Base-by-base conservation (phyloP, 2,888 invertebrate genomes). In the Drosophila recens region DNA sequence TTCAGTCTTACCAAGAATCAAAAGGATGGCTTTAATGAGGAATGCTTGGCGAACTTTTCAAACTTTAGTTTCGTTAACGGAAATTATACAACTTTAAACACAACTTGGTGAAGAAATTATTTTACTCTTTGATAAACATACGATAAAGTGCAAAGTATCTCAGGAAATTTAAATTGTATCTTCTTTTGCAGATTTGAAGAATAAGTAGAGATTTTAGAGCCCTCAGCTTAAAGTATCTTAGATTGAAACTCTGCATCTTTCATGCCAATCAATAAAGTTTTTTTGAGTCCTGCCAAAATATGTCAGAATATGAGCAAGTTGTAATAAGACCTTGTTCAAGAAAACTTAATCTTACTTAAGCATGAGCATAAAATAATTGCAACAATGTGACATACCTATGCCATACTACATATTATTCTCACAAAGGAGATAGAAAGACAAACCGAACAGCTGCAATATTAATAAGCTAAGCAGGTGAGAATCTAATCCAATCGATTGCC, bases 401-500 rank as follows among this genome's bases (percentile, higher is more conserved):
- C 6, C 33, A 33, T 33, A 10, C 8, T n/a, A n/a, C n/a, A n/a
- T 17, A 17, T 1, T 17, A 17, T 17, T 17, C 17, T 17, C 17
- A 17, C 1, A 17, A 17, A 17, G 17, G 1, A 17, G 17, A 17
- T 17, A 17, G 23, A 38, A 20, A 11, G 13, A 5, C n/a, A 43
- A 56, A 11, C 45, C 27, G 13, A 43, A 30, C 40, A 56, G 51
- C 40, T 62, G 30, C 11, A 33, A 38, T 46, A 27, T 53, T 57
- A 63, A 49, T 66, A 67, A 63, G 66, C 49, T 64, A 61, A 61
- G 17, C 70, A 70, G 70, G 78, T 77, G 66, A 69, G 73, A 67
- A 66, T 51, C 48, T 72, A 76, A 75, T 75, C 68, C 69, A 75
- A 72, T 75, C 72, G 75, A 72, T 67, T 64, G 75, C 61, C 64